Evolutionary conservation across 2,113 vertebrate genomes (phyloP).

Genomic region (Paralichthys olivaceus): DNA sequence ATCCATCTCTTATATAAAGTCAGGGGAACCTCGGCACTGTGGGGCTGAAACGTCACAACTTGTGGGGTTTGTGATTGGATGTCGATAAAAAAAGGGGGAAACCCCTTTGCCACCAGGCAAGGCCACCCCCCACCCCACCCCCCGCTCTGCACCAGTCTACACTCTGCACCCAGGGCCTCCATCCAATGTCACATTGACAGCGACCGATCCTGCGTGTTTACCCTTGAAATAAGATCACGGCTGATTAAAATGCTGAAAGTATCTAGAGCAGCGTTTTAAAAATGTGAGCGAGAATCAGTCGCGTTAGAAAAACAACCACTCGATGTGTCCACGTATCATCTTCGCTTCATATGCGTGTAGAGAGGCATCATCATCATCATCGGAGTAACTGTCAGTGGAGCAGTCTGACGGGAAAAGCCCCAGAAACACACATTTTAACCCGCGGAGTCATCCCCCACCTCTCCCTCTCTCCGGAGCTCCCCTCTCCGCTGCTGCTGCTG

Average conservation of each 20-base stretch:
- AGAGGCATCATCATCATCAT: not conserved
- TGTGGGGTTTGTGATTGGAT: slow-evolving; percentile 64
- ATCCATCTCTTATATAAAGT: not conserved
- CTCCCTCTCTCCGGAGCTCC: slow-evolving; percentile 20
- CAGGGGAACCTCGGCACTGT: slow-evolving; percentile 47
- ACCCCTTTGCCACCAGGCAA: slow-evolving; percentile 41
- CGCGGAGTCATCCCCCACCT: slow-evolving; percentile 43
- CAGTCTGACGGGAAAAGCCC: too few relatives aligned
- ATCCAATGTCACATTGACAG: slow-evolving; percentile 46
- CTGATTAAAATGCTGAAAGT: too few relatives aligned
- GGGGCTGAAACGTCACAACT: slow-evolving; percentile 47
- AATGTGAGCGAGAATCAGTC: too few relatives aligned
- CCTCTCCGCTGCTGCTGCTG: slow-evolving; percentile 6
- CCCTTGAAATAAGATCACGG: not conserved
- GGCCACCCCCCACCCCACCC: slow-evolving; percentile 22
- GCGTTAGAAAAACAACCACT: not conserved
- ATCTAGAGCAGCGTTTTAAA: too few relatives aligned
- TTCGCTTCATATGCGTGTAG: not conserved
- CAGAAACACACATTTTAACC: not conserved
- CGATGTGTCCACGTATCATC: not conserved
- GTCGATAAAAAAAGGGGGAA: slow-evolving; percentile 55
- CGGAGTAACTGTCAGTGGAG: too few relatives aligned
- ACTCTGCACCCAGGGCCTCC: slow-evolving; percentile 17
- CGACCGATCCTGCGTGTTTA: not conserved
- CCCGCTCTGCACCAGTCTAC: slow-evolving; percentile 7